Evolutionary conservation across 92 coral and sea anemone genomes (phyloP), one percentile per base, ranked within the genome.

Genomic region (Porites divaricata): DNA sequence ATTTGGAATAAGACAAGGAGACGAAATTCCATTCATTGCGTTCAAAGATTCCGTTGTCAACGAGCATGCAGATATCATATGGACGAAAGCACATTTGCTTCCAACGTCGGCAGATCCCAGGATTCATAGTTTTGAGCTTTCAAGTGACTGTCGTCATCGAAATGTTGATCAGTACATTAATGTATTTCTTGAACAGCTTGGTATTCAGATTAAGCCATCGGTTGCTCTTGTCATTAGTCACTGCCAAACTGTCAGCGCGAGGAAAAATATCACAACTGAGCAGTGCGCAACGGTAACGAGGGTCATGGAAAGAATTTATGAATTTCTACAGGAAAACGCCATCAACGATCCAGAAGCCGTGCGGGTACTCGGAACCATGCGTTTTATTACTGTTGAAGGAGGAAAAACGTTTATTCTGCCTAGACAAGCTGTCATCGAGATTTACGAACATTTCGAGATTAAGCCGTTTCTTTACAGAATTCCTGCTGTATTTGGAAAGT

Each of bases 281-380:
- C 52, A 24, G 9, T 57, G 4, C 15, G 51, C n/a, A 1, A 4
- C 51, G 12, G 4, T 81, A 20, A 74, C n/a, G 0, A 74, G 9
- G 6, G 83, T 95, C 48, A 93, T 95, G 96, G 63, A 69, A 22
- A n/a, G 52, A 15, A 93, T 95, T 53, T 95, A 93, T 83, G 16
- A 9, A 19, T 89, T 86, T 67, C 79, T 95, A 16, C 67, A 61
- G 59, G 1, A 48, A 8, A 56, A 59, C 17, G 17, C 54, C 17
- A 50, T 28, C 35, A 22, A 15, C 13, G 26, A 26, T 41, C 51
- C 45, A 1, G n/a, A 13, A 20, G 80, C 63, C 24, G 54, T 68
- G 22, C 71, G 65, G 22, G 66, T 63, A 15, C 72, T 90, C 1
- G 66, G 82, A 54, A 56, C 41, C 12, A 70, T 68, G 4, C 77